These are phyloP conservation scores for Microcaecilia unicolor DNA, from an alignment of 2,797 vertebrate genomes.

Conservation along the genomic window DNA sequence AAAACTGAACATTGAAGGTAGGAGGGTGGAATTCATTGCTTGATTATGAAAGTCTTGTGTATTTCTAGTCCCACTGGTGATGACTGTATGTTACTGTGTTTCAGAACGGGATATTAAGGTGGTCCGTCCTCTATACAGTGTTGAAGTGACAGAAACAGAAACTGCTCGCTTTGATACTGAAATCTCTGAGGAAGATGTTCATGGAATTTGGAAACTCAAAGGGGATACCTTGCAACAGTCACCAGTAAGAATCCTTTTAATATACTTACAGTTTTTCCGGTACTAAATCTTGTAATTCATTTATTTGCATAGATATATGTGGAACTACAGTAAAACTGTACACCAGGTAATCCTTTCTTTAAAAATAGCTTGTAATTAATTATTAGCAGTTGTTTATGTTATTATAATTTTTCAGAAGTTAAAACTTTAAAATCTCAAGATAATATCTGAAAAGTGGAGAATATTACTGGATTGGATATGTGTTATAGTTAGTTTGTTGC, in stretches of 20 bases:
- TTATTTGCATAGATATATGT: too few species aligned
- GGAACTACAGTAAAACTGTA: too few species aligned
- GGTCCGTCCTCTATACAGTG: slow-evolving; percentile 77
- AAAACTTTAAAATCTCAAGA: too few species aligned
- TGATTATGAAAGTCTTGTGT: not conserved
- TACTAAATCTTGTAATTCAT: too few species aligned
- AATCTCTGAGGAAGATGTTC: slow-evolving; percentile 86
- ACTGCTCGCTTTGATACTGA: slow-evolving; percentile 88
- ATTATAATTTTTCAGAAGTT: too few species aligned
- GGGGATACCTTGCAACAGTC: slow-evolving; percentile 77
- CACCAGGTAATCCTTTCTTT: too few species aligned
- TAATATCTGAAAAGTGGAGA: too few species aligned
- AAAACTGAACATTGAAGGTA: slow-evolving; percentile 88
- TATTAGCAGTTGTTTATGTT: too few species aligned
- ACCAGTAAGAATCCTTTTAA: slow-evolving; percentile 82
- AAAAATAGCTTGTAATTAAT: too few species aligned
- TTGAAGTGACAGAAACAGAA: slow-evolving; percentile 89
- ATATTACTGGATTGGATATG: too few species aligned
- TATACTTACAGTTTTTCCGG: too few species aligned
- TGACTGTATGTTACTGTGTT: not conserved
- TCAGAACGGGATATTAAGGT: slow-evolving; percentile 91
- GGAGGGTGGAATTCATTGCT: not conserved
- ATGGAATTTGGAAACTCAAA: slow-evolving; percentile 88
- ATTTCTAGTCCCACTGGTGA: not conserved
- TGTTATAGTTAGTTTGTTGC: too few species aligned